Conservation (phyloP, 2,113 vertebrate species). For the Indicator maculatus region DNA sequence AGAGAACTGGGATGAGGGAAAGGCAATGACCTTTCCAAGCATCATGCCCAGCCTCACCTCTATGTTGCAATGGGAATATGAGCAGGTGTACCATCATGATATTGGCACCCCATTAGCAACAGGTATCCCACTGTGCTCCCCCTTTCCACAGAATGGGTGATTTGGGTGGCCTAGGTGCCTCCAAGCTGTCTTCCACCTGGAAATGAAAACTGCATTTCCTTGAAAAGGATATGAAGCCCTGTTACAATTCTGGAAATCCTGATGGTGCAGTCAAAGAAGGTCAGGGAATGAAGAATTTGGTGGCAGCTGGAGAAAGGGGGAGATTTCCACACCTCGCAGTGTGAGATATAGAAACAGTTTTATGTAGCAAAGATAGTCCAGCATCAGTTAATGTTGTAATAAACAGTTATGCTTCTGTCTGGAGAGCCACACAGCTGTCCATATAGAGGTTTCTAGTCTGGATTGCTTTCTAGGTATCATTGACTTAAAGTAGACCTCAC, state of each 20-base stretch:
- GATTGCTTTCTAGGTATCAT: background rate
- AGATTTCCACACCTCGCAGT: background rate
- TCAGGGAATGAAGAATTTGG: background rate
- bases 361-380: background rate
- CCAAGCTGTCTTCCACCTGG: background rate
- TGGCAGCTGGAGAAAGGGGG: background rate
- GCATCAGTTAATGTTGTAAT: background rate
- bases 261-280: background rate
- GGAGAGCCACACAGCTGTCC: background rate
- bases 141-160: background rate
- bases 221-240: background rate
- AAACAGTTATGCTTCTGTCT: background rate
- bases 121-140: background rate
- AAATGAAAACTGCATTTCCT: background rate
- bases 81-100: background rate
- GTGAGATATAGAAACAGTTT: background rate
- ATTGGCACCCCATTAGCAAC: background rate
- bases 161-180: background rate
- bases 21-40: background rate
- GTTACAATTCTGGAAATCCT: background rate
- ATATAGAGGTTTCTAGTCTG: background rate
- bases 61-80: background rate
- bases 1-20: background rate
- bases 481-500: background rate
- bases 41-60: rapidly evolving